phyloP scores from a whole-genome alignment of 2,113 vertebrate species.

The Chaetodon auriga region DNA sequence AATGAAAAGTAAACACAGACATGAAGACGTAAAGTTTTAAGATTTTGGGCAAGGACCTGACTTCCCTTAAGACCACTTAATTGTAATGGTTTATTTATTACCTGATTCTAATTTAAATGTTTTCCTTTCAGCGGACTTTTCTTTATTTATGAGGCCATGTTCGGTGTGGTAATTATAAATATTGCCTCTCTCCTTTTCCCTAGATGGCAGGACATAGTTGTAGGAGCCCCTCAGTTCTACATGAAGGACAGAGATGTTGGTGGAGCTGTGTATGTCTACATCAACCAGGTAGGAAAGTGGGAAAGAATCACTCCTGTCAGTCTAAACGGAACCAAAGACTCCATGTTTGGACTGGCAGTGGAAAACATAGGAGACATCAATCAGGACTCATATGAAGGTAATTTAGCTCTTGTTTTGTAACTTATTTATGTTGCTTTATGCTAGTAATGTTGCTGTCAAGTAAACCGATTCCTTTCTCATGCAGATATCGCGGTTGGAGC shows the following conservation, averaged over 20 bases:
- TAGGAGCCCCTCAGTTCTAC: slow-evolving; percentile 98
- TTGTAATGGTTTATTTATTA: not conserved
- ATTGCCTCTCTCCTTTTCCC: slow-evolving; percentile 1
- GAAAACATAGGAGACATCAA: slow-evolving; percentile 95
- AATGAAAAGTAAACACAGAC: not conserved
- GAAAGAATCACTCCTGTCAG: slow-evolving; percentile 85
- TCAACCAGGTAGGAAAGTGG: slow-evolving; percentile 92
- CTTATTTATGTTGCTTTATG: not conserved
- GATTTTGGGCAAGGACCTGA: not conserved
- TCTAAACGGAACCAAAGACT: slow-evolving; percentile 91
- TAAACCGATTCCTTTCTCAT: slow-evolving; percentile 16
- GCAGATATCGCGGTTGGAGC: slow-evolving; percentile 96
- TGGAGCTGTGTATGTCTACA: slow-evolving; percentile 95
- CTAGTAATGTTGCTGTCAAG: not conserved
- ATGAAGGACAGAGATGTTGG: slow-evolving; percentile 92
- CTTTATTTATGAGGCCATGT: not conserved
- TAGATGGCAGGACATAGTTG: slow-evolving; percentile 97
- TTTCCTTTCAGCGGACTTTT: not conserved
- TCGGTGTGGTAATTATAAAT: not conserved
- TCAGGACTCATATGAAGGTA: slow-evolving; percentile 93
- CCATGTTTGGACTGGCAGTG: slow-evolving; percentile 97
- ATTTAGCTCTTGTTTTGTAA: not conserved
- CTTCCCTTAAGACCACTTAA: not conserved
- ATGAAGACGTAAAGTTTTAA: not conserved
- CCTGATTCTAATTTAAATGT: not conserved